phyloP scores from a whole-genome alignment of 2,113 vertebrate genomes.

The Phrynocephalus versicolor region DNA sequence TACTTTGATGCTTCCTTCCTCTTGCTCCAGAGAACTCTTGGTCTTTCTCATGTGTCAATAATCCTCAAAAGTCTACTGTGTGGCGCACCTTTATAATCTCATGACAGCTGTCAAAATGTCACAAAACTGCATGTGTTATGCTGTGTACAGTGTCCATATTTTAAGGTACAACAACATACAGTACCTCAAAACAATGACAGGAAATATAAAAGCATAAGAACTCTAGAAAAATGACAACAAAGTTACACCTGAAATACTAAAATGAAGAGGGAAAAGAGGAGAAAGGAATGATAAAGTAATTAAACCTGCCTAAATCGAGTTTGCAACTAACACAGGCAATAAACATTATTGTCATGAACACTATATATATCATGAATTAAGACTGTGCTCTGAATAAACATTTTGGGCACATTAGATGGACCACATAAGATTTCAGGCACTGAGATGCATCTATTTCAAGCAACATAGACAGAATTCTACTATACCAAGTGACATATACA shows the following conservation, averaged over 20 bases:
- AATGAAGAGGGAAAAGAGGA: background rate
- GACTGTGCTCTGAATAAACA: background rate
- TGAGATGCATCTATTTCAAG: background rate
- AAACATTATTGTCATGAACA: background rate
- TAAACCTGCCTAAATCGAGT: background rate
- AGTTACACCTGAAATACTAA: conserved; percentile 19
- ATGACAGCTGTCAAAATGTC: conserved; percentile 33
- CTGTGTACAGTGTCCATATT: background rate
- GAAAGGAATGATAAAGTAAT: conserved; percentile 6
- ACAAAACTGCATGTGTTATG: background rate
- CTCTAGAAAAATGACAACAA: conserved; percentile 41
- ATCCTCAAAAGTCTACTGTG: conserved; percentile 9
- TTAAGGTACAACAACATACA: background rate
- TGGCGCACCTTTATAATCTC: conserved; percentile 3
- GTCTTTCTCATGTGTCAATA: conserved; percentile 24
- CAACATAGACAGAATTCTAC: background rate
- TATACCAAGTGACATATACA: background rate
- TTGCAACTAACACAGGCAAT: background rate
- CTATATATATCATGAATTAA: background rate
- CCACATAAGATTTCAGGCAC: background rate
- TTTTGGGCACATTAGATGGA: background rate
- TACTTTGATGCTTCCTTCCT: background rate
- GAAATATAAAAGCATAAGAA: background rate
- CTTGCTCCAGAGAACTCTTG: conserved; percentile 2
- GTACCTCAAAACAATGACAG: conserved; percentile 30